phyloP scores from a whole-genome alignment of 2,888 invertebrate species.

The Xylophagus ater region DNA sequence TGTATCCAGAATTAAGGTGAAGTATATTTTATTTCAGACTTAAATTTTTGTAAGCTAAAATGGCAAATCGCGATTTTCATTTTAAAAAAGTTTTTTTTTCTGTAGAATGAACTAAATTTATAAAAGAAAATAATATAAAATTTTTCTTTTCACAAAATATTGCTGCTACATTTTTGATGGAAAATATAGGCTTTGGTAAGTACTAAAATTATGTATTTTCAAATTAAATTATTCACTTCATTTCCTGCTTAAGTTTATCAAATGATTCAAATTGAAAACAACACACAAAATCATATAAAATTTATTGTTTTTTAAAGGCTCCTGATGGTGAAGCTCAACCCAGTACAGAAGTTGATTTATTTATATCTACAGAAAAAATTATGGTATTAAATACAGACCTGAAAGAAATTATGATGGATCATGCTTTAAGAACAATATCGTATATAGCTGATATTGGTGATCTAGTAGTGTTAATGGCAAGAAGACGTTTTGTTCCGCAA shows the following conservation, averaged over 20 bases:
- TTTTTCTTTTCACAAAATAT: not conserved
- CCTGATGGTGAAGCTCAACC: constrained; percentile 98
- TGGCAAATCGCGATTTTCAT: constrained; percentile 21
- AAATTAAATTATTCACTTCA: not conserved
- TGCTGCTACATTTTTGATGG: too few relatives aligned
- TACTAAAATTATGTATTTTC: constrained; percentile 2
- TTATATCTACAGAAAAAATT: constrained; percentile 99
- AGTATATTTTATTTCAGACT: constrained; percentile 12
- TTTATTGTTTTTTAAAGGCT: constrained; percentile 49
- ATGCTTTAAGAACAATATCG: constrained; percentile 93
- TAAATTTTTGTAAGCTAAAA: constrained; percentile 20
- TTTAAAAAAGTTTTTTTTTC: constrained; percentile 15
- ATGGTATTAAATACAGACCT: constrained; percentile 99
- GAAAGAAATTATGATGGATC: constrained; percentile 99
- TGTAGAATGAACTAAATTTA: not conserved
- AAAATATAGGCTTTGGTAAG: constrained; percentile 13
- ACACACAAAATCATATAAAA: not conserved
- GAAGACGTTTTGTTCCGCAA: constrained; percentile 82
- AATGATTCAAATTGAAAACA: not conserved
- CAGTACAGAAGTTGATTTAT: constrained; percentile 96
- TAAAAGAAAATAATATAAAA: not conserved
- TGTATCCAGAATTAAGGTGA: constrained; percentile 95
- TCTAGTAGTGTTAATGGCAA: constrained; percentile 94
- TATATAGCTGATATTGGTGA: constrained; percentile 99
- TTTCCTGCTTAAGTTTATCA: too few relatives aligned